Evolutionary conservation across 1,140 invertebrate genomes (phyloP).

Genomic region (Psilanteris sp.): DNA sequence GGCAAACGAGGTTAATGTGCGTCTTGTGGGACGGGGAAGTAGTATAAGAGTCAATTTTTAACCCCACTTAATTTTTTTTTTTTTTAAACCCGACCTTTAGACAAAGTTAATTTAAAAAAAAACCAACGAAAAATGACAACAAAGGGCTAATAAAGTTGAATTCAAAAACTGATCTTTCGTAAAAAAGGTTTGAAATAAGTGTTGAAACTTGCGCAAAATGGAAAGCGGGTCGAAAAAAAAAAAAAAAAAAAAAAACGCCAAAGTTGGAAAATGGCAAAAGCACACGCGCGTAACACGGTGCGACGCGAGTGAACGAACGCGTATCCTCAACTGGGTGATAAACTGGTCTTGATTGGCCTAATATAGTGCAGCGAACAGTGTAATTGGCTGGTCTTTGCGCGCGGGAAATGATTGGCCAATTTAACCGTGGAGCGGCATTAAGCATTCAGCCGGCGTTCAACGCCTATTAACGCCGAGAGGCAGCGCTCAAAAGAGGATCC

Average conservation of each 20-base stretch:
- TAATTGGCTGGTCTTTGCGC: slow-evolving; percentile 78
- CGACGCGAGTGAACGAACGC: slow-evolving; percentile 57
- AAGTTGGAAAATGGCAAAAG: slow-evolving; percentile 1
- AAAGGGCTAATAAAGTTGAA: too few relatives aligned
- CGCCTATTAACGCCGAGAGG: slow-evolving; percentile 74
- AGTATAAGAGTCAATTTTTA: too few relatives aligned
- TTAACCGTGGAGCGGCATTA: slow-evolving; percentile 80
- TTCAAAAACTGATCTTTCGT: too few relatives aligned
- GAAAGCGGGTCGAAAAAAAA: not conserved
- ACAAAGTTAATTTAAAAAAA: too few relatives aligned
- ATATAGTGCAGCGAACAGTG: slow-evolving; percentile 76
- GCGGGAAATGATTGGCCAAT: slow-evolving; percentile 81
- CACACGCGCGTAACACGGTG: slow-evolving; percentile 50
- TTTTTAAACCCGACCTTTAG: too few relatives aligned
- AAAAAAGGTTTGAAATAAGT: too few relatives aligned
- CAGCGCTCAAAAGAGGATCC: slow-evolving; percentile 49
- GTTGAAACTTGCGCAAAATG: not conserved
- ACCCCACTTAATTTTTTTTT: too few relatives aligned
- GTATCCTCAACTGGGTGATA: slow-evolving; percentile 78
- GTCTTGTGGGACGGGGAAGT: too few relatives aligned
- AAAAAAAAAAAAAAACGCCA: not conserved
- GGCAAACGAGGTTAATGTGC: too few relatives aligned
- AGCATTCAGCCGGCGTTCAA: slow-evolving; percentile 79
- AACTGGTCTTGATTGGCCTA: slow-evolving; percentile 80
- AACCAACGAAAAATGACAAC: too few relatives aligned